Base-by-base conservation (phyloP, 2,797 vertebrate species). In the Toxotes lorentzi region DNA sequence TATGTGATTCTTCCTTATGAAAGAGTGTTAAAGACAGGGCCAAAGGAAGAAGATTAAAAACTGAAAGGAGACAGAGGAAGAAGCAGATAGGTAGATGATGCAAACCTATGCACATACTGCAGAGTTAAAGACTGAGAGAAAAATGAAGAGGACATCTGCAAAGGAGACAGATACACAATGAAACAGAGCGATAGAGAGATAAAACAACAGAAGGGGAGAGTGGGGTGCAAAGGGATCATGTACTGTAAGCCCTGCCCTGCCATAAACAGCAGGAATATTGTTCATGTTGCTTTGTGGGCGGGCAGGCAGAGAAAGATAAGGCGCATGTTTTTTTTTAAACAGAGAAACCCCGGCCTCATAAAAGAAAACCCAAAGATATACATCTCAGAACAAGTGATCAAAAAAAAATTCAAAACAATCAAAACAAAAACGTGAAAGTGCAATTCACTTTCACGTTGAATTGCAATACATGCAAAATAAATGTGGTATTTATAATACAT, bases 71-170 rank as follows among this genome's bases (percentile, higher is more conserved):
- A 43, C 11, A 24, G 24, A 54, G 4, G 43, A 10, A 32, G 11
- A 41, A 24, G 34, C 73, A 54, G 38, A 24, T 7, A 9, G 63
- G 34, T 27, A 56, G 41, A 66, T 21, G 5, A 32, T 40, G 40
- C n/a, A 27, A 65, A 61, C 7, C 2, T 23, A 19, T 38, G 19
- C 21, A 40, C 19, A 40, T 61, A 14, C 9, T 65, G 32, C 24
- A 63, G 34, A 51, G 56, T 57, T 73, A 41, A 60, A 66, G 41
- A 65, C 21, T 69, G 40, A 47, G 48, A 56, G 41, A 70, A 16
- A 63, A 32, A 60, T 57, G 21, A 50, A 63, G 40, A 73, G 63
- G 51, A 50, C 16, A 48, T 30, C 48, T 45, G 7, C 7, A 34
- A 53, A 58, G 23, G 12, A 67, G 8, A 67, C 6, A 45, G 17